These are phyloP conservation scores for Bubo blakistoni DNA, from an alignment of 2,113 vertebrate species.

Conservation along the genomic window DNA sequence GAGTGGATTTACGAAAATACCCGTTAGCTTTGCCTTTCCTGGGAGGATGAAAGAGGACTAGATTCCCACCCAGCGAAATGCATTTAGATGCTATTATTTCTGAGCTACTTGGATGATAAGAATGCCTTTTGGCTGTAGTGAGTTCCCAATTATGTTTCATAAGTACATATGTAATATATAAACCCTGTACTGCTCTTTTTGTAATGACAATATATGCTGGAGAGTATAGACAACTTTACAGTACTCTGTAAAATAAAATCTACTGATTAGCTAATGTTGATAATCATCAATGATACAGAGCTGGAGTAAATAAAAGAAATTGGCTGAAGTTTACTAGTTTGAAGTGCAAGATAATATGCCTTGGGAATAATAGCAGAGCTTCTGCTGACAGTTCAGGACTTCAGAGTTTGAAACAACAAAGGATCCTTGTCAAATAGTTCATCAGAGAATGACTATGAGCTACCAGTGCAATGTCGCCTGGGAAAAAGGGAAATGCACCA, in stretches of 20 bases:
- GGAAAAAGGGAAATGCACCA: not conserved
- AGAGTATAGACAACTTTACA: not conserved
- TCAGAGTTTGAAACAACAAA: not conserved
- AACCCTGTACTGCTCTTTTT: not conserved
- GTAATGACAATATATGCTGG: not conserved
- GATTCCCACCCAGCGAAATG: not conserved
- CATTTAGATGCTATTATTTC: not conserved
- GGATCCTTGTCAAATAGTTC: not conserved
- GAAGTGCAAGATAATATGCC: not conserved
- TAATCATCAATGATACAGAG: not conserved
- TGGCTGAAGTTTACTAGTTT: not conserved
- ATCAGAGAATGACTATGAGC: not conserved
- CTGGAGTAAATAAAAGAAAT: not conserved
- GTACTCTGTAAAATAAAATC: not conserved
- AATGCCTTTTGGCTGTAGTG: not conserved
- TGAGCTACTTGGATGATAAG: not conserved
- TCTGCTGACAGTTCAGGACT: not conserved
- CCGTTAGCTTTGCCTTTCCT: not conserved
- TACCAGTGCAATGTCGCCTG: not conserved
- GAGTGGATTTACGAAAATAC: not conserved
- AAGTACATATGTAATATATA: not conserved
- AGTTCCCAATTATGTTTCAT: not conserved
- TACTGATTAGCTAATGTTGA: not conserved
- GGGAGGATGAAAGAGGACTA: not conserved
- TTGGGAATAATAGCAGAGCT: not conserved